Conservation (phyloP, 2,888 invertebrate genomes). For the Clistopyga incitator region DNA sequence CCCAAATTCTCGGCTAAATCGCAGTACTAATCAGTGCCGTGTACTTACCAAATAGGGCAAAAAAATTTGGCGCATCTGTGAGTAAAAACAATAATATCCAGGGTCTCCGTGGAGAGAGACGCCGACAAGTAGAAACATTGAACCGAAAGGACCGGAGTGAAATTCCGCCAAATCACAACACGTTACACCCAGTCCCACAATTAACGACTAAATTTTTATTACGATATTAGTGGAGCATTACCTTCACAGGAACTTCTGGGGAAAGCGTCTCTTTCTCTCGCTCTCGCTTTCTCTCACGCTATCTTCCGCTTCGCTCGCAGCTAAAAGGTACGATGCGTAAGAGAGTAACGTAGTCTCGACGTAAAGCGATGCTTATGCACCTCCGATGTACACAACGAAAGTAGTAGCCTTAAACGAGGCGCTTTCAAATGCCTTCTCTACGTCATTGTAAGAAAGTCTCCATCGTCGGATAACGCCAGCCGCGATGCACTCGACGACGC, state of each 20-base stretch:
- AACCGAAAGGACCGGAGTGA: conserved; percentile 39
- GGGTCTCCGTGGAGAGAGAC: conserved; percentile 20
- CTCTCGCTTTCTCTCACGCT: conserved; percentile 44
- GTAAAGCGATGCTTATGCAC: conserved; percentile 59
- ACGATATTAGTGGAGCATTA: conserved; percentile 79
- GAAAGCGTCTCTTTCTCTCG: conserved; percentile 70
- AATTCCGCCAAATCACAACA: conserved; percentile 73
- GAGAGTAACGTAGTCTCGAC: conserved; percentile 75
- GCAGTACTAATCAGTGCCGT: conserved; percentile 11
- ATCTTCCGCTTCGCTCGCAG: conserved; percentile 65
- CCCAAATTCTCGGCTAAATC: conserved; percentile 12
- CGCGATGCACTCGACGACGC: conserved; percentile 47
- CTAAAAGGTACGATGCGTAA: conserved; percentile 79
- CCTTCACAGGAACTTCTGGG: conserved; percentile 80
- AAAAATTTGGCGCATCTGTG: neutral
- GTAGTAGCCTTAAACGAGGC: conserved; percentile 17
- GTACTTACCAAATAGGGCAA: conserved; percentile 51
- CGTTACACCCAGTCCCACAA: conserved; percentile 67
- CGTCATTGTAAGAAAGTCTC: conserved; percentile 55
- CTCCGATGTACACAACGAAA: conserved; percentile 42
- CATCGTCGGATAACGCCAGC: conserved; percentile 48
- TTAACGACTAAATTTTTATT: conserved; percentile 80
- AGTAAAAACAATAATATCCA: neutral
- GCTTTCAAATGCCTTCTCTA: conserved; percentile 40
- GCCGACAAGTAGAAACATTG: neutral